Evolutionary conservation across 1,140 invertebrate genomes (phyloP).

Genomic region (Bombus superbus): DNA sequence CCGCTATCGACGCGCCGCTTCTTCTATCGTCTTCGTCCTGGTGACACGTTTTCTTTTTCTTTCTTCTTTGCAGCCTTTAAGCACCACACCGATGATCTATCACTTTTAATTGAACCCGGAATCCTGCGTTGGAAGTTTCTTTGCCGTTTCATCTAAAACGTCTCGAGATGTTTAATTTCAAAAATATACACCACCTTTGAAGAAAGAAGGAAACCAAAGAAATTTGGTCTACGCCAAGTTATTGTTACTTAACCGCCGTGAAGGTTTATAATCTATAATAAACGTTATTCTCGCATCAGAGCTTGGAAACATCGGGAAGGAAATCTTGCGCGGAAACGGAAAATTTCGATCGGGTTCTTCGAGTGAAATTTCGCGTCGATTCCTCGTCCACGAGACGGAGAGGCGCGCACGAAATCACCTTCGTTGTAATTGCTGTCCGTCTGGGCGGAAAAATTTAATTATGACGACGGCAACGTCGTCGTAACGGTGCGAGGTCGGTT

Average conservation of each 20-base stretch:
- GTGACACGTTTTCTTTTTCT: conserved; percentile 19
- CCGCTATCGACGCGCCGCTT: conserved; percentile 17
- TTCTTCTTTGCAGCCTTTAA: not conserved
- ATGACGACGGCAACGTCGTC: conserved; percentile 14
- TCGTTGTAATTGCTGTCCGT: conserved; percentile 23
- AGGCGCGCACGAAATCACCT: not conserved
- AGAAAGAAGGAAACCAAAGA: no score
- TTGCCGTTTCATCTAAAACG: not conserved
- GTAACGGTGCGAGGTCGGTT: conserved; percentile 24
- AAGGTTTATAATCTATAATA: no score
- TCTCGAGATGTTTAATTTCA: no score
- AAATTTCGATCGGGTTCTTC: not conserved
- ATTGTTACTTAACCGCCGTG: no score
- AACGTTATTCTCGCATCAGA: no score
- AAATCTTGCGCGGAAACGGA: not conserved
- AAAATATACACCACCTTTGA: no score
- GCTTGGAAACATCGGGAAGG: no score
- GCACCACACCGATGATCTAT: conserved; percentile 10
- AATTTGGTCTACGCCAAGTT: no score
- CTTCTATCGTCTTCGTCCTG: not conserved
- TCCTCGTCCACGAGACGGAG: not conserved
- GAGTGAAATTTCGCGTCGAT: not conserved
- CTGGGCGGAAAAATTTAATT: conserved; percentile 47
- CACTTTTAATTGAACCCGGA: conserved; percentile 28
- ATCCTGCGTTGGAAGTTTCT: not conserved